Evolutionary conservation across 2,113 vertebrate genomes (phyloP).

Genomic region (Sphaerodactylus townsendi): DNA sequence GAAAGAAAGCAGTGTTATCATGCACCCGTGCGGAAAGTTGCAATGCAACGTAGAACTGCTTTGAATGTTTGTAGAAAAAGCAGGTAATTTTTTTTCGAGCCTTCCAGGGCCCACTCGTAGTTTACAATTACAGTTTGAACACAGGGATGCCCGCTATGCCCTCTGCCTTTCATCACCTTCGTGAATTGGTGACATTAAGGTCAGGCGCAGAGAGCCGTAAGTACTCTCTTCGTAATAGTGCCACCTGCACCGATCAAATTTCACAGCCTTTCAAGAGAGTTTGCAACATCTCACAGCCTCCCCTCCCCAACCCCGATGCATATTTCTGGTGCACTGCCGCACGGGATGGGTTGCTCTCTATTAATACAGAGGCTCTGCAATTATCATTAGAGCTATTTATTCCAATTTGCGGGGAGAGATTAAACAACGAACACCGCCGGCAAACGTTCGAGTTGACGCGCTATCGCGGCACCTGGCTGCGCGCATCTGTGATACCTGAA

Average conservation of each 20-base stretch:
- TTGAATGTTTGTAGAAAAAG: no score
- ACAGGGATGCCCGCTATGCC: no score
- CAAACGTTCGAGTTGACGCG: conserved; percentile 47
- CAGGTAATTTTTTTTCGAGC: no score
- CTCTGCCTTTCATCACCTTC: no score
- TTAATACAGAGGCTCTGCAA: conserved; percentile 66
- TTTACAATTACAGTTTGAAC: no score
- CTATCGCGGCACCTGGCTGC: conserved; percentile 41
- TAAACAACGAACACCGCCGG: conserved; percentile 69
- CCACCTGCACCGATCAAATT: neutral
- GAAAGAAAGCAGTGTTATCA: no score
- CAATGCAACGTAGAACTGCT: no score
- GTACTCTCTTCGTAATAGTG: neutral
- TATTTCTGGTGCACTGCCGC: conserved; percentile 50
- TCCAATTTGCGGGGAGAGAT: conserved; percentile 70
- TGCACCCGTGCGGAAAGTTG: no score
- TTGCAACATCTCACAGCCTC: conserved; percentile 18
- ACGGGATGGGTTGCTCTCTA: conserved; percentile 35
- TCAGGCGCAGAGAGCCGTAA: neutral
- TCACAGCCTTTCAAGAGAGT: neutral
- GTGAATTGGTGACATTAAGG: no score
- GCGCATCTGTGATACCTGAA: conserved; percentile 30
- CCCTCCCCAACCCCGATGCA: neutral
- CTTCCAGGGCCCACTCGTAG: no score
- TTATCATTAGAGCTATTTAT: conserved; percentile 69